A percentile compares a stretch with the other conserved stretches of the same genome.
phyloP scores from a whole-genome alignment of 2,113 vertebrate genomes.

The Aegotheles bennettii region DNA sequence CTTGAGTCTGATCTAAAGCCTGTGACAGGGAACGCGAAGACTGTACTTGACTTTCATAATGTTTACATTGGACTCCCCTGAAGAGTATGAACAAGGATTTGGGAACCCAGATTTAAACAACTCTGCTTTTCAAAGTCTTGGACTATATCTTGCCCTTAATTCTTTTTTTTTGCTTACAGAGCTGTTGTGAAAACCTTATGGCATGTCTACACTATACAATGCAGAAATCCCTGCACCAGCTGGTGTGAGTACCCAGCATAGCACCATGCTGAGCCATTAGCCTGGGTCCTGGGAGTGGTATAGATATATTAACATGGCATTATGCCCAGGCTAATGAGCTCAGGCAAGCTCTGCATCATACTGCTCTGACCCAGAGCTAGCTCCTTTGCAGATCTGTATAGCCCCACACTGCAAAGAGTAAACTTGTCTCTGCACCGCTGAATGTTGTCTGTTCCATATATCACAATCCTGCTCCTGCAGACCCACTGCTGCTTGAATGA shows the following conservation, averaged over 20 bases:
- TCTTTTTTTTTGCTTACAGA: constrained; percentile 8
- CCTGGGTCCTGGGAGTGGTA: constrained; percentile 28
- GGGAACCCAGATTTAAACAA: background rate
- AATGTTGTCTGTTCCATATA: background rate
- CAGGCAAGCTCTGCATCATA: background rate
- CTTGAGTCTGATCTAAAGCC: background rate
- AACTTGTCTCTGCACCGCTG: background rate
- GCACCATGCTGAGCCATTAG: constrained; percentile 42
- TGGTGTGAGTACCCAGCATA: constrained; percentile 20
- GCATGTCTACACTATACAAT: background rate
- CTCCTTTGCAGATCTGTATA: background rate
- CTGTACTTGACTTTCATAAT: background rate
- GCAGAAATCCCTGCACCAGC: constrained; percentile 38
- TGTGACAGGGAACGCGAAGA: background rate
- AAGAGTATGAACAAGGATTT: background rate
- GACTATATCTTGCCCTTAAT: background rate
- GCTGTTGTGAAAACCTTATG: constrained; percentile 16
- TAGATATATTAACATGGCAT: constrained; percentile 40
- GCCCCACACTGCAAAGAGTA: background rate
- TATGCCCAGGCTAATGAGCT: constrained; percentile 9
- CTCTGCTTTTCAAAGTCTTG: background rate
- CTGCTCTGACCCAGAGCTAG: background rate
- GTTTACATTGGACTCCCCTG: background rate
- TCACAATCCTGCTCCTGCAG: background rate
- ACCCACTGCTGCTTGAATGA: background rate